These are phyloP conservation scores for Drosophila vallismaia DNA, from an alignment of 2,888 invertebrate species.

Conservation along the genomic window DNA sequence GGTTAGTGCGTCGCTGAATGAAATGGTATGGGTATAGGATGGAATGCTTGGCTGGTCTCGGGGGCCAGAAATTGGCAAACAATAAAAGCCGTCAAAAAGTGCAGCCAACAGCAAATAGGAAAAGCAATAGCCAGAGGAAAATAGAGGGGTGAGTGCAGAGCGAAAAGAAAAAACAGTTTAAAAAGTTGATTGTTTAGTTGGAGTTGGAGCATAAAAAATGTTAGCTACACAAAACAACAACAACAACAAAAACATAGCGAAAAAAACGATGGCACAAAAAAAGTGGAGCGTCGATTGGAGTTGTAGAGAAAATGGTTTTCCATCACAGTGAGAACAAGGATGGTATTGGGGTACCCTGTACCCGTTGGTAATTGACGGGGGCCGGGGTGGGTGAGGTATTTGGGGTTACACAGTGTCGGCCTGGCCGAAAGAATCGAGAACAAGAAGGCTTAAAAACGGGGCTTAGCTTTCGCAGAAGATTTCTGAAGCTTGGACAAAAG, in stretches of 20 bases:
- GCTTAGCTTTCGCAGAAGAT: constrained; percentile 38
- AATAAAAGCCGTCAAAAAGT: constrained; percentile 80
- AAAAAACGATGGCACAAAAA: constrained; percentile 47
- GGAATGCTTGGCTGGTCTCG: constrained; percentile 71
- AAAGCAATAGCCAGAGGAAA: constrained; percentile 48
- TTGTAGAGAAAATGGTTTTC: constrained; percentile 57
- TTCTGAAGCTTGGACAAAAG: constrained; percentile 36
- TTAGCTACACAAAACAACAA: constrained; percentile 54
- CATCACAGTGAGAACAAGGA: constrained; percentile 50
- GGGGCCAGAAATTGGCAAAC: constrained; percentile 77
- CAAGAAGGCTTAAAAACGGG: constrained; percentile 35
- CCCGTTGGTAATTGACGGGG: not conserved
- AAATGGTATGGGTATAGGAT: constrained; percentile 55
- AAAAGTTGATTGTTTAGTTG: constrained; percentile 80
- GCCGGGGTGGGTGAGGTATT: constrained; percentile 16
- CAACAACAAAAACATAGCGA: constrained; percentile 34
- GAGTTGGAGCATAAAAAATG: constrained; percentile 77
- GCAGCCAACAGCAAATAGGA: constrained; percentile 66
- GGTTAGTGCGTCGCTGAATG: constrained; percentile 64
- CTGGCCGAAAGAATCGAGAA: constrained; percentile 51
- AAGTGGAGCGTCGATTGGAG: constrained; percentile 73
- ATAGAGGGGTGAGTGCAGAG: constrained; percentile 6
- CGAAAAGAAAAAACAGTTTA: constrained; percentile 67
- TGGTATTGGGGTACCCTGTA: constrained; percentile 5
- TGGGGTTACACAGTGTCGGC: constrained; percentile 8